Conservation (phyloP, 35 echinoderm and acorn worm species). For the Diadema setosum region DNA sequence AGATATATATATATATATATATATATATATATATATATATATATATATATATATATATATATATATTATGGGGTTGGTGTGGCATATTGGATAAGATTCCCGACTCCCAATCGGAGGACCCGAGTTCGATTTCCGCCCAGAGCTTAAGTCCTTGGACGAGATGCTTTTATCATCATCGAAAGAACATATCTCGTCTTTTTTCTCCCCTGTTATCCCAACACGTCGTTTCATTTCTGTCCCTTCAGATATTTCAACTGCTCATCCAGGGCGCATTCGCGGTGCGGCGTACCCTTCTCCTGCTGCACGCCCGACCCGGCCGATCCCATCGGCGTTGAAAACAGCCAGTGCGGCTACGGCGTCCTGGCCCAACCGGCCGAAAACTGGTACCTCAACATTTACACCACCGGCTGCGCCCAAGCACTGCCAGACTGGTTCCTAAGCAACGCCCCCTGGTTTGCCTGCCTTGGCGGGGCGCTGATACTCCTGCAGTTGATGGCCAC, state of each 20-base stretch:
- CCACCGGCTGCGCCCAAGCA: constrained; percentile 61
- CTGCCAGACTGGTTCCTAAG: constrained; percentile 73
- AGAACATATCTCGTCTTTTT: no score
- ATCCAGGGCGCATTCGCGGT: constrained; percentile 51
- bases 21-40: no score
- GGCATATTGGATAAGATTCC: no score
- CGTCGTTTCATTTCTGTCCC: neutral
- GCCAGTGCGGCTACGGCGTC: constrained; percentile 86
- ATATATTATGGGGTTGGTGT: no score
- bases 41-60: no score
- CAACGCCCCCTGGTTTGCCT: constrained; percentile 64
- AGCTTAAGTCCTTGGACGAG: no score
- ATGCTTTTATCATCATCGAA: no score
- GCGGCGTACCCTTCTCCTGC: constrained; percentile 92
- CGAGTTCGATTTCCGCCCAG: no score
- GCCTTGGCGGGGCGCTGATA: constrained; percentile 44
- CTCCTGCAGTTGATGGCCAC: constrained; percentile 75
- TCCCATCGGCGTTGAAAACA: constrained; percentile 61
- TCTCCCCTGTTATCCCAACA: no score
- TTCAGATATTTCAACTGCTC: constrained; percentile 85
- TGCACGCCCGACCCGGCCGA: constrained; percentile 41
- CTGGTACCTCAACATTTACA: constrained; percentile 39
- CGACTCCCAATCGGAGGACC: no score
- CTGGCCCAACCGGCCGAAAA: neutral
- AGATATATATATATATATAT: no score